These are phyloP conservation scores for Leptinotarsa undecemlineata DNA, from an alignment of 1,140 invertebrate genomes.

Conservation along the genomic window DNA sequence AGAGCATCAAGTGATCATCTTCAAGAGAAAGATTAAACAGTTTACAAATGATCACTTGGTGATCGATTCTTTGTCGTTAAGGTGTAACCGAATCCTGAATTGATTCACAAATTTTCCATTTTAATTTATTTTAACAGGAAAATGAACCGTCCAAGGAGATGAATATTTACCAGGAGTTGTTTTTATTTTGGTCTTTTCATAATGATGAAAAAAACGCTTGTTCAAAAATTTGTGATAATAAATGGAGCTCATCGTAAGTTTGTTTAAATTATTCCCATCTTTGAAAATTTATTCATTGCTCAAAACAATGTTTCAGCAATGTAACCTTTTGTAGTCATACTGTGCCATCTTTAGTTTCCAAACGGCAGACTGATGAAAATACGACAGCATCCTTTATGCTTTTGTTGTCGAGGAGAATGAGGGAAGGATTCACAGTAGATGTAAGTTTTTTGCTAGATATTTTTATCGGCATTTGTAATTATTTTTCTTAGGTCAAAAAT, in stretches of 20 bases:
- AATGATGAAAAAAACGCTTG: conserved; percentile 45
- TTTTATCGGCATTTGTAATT: too few relatives aligned
- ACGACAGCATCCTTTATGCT: conserved; percentile 68
- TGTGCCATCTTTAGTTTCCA: conserved; percentile 62
- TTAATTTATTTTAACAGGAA: conserved; percentile 49
- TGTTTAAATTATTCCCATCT: background rate
- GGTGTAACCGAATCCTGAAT: too few relatives aligned
- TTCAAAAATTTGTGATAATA: conserved; percentile 46
- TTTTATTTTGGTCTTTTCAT: conserved; percentile 79
- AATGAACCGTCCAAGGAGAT: conserved; percentile 57
- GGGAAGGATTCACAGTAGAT: conserved; percentile 80
- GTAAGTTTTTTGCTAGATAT: conserved; percentile 52
- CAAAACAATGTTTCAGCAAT: conserved; percentile 57
- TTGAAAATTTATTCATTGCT: too few relatives aligned
- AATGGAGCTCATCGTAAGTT: conserved; percentile 57
- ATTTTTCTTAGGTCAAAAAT: too few relatives aligned
- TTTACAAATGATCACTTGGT: too few relatives aligned
- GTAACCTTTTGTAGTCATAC: conserved; percentile 63
- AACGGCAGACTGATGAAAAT: conserved; percentile 70
- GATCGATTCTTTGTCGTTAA: too few relatives aligned
- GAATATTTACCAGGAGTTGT: conserved; percentile 74
- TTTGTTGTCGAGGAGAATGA: conserved; percentile 74
- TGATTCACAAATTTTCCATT: too few relatives aligned
- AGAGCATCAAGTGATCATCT: too few relatives aligned
- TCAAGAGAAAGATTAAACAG: too few relatives aligned